A percentile compares a stretch with the other conserved stretches of the same genome.
These are phyloP conservation scores for Xestia ashworthii DNA, from an alignment of 2,888 invertebrate genomes.

Conservation along the genomic window DNA sequence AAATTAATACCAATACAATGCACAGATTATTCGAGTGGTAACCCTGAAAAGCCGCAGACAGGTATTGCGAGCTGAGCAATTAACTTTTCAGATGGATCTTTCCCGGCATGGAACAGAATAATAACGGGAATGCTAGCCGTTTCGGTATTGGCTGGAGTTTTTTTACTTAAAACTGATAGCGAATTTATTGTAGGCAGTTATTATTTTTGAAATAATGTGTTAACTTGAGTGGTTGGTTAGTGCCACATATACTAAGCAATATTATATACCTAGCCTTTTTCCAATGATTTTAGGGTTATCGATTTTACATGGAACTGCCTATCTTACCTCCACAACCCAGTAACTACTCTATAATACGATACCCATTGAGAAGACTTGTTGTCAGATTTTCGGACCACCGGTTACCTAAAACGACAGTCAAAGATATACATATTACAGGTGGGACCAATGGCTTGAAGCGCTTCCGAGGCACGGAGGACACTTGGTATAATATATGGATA, in stretches of 20 bases:
- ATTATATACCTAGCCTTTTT: neutral
- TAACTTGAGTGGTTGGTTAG: neutral
- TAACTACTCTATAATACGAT: neutral
- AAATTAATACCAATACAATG: slow-evolving; percentile 12
- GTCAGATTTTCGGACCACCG: neutral
- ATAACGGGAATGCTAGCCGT: slow-evolving; percentile 69
- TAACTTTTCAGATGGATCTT: slow-evolving; percentile 82
- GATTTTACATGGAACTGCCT: too few species aligned
- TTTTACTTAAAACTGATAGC: slow-evolving; percentile 35
- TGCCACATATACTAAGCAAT: neutral
- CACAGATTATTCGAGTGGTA: slow-evolving; percentile 58
- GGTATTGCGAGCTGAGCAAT: slow-evolving; percentile 80
- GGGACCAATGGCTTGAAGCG: neutral
- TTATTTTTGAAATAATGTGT: slow-evolving; percentile 1
- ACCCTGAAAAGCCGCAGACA: slow-evolving; percentile 74
- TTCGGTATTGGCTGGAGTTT: slow-evolving; percentile 65
- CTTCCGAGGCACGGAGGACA: neutral
- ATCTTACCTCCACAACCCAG: neutral
- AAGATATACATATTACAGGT: neutral
- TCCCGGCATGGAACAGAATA: slow-evolving; percentile 76
- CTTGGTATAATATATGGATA: neutral
- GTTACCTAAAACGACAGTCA: neutral
- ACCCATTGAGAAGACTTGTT: neutral
- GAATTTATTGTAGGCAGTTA: neutral
- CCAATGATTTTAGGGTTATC: neutral